These are phyloP conservation scores for Monodelphis domestica DNA, from an alignment of 2,797 vertebrate genomes.

Conservation along the genomic window DNA sequence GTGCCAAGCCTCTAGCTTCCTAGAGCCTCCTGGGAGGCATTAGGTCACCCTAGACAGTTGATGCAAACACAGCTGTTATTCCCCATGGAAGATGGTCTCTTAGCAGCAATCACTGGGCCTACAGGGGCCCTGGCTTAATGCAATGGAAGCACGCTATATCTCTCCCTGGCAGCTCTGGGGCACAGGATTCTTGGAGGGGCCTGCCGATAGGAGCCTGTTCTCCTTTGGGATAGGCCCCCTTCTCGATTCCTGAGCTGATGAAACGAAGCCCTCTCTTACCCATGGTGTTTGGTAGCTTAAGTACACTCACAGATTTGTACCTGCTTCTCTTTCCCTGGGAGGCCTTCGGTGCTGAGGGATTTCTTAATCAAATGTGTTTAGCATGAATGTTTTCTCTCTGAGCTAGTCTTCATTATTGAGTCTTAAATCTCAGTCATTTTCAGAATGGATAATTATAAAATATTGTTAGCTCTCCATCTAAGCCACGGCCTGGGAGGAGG, in stretches of 20 bases:
- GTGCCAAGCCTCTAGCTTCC: not conserved
- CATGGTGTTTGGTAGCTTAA: not conserved
- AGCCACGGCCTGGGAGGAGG: not conserved
- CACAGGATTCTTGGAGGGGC: not conserved
- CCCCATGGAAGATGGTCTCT: conserved; percentile 49
- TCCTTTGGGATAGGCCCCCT: not conserved
- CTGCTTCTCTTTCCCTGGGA: not conserved
- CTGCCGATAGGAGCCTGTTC: not conserved
- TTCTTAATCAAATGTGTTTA: not conserved
- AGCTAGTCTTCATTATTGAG: not conserved
- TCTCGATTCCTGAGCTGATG: not conserved
- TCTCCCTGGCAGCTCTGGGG: not conserved
- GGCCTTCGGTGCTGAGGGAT: not conserved
- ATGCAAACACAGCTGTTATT: conserved; percentile 59
- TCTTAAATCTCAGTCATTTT: not conserved
- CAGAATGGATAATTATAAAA: not conserved
- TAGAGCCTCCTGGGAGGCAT: conserved; percentile 56
- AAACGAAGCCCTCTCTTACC: not conserved
- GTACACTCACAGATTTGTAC: not conserved
- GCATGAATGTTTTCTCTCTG: not conserved
- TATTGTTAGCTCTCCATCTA: not conserved
- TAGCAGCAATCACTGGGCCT: conserved; percentile 53
- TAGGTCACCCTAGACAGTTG: conserved; percentile 60
- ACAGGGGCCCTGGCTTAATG: not conserved
- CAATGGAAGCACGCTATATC: not conserved